Base-by-base conservation (phyloP, 2,888 invertebrate species). In the Euclidia mi region DNA sequence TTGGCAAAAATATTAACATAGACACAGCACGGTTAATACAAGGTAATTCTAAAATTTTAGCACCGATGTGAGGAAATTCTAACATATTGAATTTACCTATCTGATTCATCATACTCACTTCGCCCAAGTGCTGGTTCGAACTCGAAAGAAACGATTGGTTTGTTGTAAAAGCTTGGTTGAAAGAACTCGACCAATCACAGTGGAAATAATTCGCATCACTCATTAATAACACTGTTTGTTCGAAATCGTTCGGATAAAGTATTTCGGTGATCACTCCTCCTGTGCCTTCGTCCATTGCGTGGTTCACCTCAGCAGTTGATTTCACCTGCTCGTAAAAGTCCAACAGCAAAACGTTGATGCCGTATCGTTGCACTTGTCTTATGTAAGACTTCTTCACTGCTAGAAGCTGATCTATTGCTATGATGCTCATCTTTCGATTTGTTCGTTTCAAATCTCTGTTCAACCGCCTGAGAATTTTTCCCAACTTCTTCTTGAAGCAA, bases 61-160 rank as follows among this genome's bases (percentile, higher is more conserved):
- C 83, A 1, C 81, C 76, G 12, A 90, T 79, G 0, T 44, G 17
- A 0, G 82, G 74, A 1, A 89, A 68, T 2, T 85, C 77, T 0
- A 78, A 68, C 1, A 82, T n/a, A 35, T 86, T 80, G 18, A 84
- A 91, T 20, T 82, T 78, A 0, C 81, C 88, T 2, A 78, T 67
- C 40, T 84, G 83, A 6, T 76, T 81, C 92, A 92, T 92, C 85
- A 92, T 86, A 25, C 76, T 80, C 15, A 90, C 91, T 55, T 82
- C 49, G 0, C 87, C 89, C 0, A 72, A 42, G 1, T 56, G 17
- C 0, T 35, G 0, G 4, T 70, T 69, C 1, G 49, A 31, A 7
- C 67, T 65, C 0, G 76, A 71, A 53, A 80, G 84, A 53, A 92
- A 92, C 0, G 66, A 51, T 43, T 82, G 79, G 4, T 18, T 11